These are phyloP conservation scores for Ochropleura leucogaster DNA, from an alignment of 2,888 invertebrate genomes.

Conservation along the genomic window DNA sequence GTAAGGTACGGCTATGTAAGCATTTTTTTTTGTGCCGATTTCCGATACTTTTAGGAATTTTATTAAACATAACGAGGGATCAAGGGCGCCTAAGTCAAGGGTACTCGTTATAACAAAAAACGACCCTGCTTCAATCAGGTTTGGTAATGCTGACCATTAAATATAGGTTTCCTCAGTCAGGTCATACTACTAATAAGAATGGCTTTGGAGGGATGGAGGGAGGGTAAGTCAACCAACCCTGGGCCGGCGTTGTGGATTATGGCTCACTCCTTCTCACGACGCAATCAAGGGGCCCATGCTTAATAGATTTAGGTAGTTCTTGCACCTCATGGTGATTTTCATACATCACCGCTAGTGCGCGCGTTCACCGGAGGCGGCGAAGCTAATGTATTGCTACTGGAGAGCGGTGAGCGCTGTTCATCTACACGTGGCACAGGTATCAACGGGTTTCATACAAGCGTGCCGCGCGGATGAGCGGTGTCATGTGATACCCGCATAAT, in stretches of 20 bases:
- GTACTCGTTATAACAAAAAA: constrained; percentile 25
- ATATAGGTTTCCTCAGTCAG: not conserved
- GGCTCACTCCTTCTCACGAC: not conserved
- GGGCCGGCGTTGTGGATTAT: not conserved
- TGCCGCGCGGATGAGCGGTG: not conserved
- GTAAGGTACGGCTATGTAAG: not conserved
- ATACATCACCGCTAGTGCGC: no score
- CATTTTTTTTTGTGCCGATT: constrained; percentile 3
- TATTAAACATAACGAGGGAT: constrained; percentile 15
- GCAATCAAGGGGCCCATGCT: not conserved
- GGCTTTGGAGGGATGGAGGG: not conserved
- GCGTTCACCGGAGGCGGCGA: not conserved
- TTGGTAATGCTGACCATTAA: constrained; percentile 3
- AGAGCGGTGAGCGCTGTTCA: not conserved
- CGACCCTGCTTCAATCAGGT: not conserved
- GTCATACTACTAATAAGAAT: not conserved
- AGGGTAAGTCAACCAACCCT: not conserved
- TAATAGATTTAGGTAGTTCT: no score
- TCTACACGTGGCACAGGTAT: not conserved
- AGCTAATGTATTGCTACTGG: not conserved
- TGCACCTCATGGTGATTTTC: not conserved
- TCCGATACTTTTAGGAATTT: not conserved
- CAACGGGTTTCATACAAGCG: not conserved
- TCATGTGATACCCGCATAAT: no score
- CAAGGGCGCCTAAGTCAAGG: constrained; percentile 1